A percentile compares a stretch with the other conserved stretches of the same genome.
phyloP scores from a whole-genome alignment of 92 coral and sea anemone species.

The Pocillopora meandrina region DNA sequence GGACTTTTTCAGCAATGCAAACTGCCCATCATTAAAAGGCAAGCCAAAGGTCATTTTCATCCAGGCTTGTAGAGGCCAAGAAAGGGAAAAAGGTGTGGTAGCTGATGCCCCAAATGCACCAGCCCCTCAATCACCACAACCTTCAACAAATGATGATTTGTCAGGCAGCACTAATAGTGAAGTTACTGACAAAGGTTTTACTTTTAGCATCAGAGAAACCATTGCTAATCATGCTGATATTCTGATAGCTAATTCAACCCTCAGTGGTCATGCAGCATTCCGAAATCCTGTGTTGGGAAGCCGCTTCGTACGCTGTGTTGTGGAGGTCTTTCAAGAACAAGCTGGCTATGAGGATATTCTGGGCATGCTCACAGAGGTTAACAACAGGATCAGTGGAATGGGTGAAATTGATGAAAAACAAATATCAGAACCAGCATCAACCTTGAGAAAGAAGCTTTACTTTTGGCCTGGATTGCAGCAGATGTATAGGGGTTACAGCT shows the following conservation, averaged over 20 bases:
- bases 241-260: slow-evolving; percentile 74
- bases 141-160: neutral
- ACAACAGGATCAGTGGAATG: slow-evolving; percentile 36
- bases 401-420: slow-evolving; percentile 65
- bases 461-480: slow-evolving; percentile 73
- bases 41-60: slow-evolving; percentile 85
- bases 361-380: slow-evolving; percentile 86
- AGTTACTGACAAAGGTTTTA: neutral
- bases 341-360: slow-evolving; percentile 74
- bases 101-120: slow-evolving; percentile 2
- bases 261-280: slow-evolving; percentile 68
- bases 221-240: slow-evolving; percentile 76
- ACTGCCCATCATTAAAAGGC: slow-evolving; percentile 56
- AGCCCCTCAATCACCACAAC: neutral
- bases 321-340: slow-evolving; percentile 55
- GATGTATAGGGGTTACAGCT: neutral
- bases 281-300: slow-evolving; percentile 26
- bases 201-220: neutral
- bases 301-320: slow-evolving; percentile 7
- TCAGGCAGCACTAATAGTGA: neutral
- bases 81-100: slow-evolving; percentile 55
- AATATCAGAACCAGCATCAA: slow-evolving; percentile 72
- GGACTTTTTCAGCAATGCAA: slow-evolving; percentile 51
- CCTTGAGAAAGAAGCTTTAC: slow-evolving; percentile 75
- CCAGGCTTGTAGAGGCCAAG: slow-evolving; percentile 84